Conservation (phyloP, 2,888 invertebrate genomes). For the Malacosoma neustria region DNA sequence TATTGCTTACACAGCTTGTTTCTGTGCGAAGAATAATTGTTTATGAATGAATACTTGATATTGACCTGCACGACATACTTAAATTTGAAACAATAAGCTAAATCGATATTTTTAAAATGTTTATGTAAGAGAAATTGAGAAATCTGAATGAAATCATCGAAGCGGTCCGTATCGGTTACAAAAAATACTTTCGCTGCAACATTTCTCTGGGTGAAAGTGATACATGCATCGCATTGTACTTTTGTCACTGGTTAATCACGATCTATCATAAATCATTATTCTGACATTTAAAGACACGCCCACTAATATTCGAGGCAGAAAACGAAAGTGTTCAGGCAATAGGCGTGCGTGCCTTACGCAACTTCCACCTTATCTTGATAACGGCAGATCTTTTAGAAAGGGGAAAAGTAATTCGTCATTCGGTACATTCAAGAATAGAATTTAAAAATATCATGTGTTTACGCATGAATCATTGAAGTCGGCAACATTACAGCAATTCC, state of each 20-base stretch:
- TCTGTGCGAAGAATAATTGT: background rate
- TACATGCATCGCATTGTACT: constrained; percentile 47
- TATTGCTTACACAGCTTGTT: background rate
- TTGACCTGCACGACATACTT: too few relatives aligned
- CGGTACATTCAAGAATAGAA: constrained; percentile 2
- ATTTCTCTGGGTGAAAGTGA: constrained; percentile 65
- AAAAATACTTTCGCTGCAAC: constrained; percentile 45
- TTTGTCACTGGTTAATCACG: constrained; percentile 60
- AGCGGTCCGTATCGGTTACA: constrained; percentile 12
- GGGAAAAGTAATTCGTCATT: constrained; percentile 12
- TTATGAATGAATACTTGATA: too few relatives aligned
- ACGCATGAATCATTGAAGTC: background rate
- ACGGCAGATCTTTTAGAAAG: constrained; percentile 26
- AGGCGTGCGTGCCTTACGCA: constrained; percentile 33
- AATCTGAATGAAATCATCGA: constrained; percentile 45
- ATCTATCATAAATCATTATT: constrained; percentile 53
- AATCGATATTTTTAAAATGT: too few relatives aligned
- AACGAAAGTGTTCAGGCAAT: constrained; percentile 44
- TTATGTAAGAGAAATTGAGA: too few relatives aligned
- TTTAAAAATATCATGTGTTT: constrained; percentile 4
- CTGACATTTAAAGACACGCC: constrained; percentile 49
- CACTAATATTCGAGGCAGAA: constrained; percentile 35
- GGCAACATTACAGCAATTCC: constrained; percentile 2
- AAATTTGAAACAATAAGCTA: too few relatives aligned
- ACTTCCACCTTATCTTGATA: constrained; percentile 22